Percentiles rank a stretch among this genome's conserved stretches.
These are phyloP conservation scores for Lathronympha strigana DNA, from an alignment of 2,888 invertebrate species.

Conservation along the genomic window DNA sequence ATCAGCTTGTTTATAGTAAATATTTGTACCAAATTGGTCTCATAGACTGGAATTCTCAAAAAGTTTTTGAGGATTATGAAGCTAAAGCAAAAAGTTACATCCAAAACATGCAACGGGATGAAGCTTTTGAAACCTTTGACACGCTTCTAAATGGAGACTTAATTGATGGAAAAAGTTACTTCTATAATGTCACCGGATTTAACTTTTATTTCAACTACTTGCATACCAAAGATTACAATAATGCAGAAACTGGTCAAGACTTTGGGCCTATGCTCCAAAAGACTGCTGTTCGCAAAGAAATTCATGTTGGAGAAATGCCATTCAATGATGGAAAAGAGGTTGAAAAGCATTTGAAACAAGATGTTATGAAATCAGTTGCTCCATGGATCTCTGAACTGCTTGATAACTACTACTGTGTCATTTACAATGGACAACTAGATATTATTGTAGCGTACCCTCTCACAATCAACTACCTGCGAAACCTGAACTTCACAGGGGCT, in stretches of 20 bases:
- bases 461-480: slow-evolving; percentile 90
- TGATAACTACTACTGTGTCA: slow-evolving; percentile 87
- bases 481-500: slow-evolving; percentile 87
- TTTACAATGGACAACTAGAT: slow-evolving; percentile 96
- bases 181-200: slow-evolving; percentile 90
- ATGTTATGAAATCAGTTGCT: slow-evolving; percentile 93
- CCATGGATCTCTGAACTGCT: slow-evolving; percentile 88
- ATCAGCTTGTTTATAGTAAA: slow-evolving; percentile 90
- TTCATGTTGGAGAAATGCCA: slow-evolving; percentile 93
- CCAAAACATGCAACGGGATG: slow-evolving; percentile 84
- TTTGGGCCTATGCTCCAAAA: slow-evolving; percentile 87
- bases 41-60: slow-evolving; percentile 86
- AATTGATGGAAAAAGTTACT: slow-evolving; percentile 83
- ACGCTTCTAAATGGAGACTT: slow-evolving; percentile 88
- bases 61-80: slow-evolving; percentile 86
- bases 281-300: slow-evolving; percentile 86
- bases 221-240: slow-evolving; percentile 82
- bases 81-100: slow-evolving; percentile 85
- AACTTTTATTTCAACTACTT: slow-evolving; percentile 90
- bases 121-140: slow-evolving; percentile 90
- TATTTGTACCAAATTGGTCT: slow-evolving; percentile 92
- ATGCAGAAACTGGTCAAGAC: slow-evolving; percentile 60
- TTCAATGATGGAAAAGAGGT: slow-evolving; percentile 88
- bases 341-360: slow-evolving; percentile 87
- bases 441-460: slow-evolving; percentile 95